Conservation (phyloP, 2,797 vertebrate species). For the Gobio occitaniae region DNA sequence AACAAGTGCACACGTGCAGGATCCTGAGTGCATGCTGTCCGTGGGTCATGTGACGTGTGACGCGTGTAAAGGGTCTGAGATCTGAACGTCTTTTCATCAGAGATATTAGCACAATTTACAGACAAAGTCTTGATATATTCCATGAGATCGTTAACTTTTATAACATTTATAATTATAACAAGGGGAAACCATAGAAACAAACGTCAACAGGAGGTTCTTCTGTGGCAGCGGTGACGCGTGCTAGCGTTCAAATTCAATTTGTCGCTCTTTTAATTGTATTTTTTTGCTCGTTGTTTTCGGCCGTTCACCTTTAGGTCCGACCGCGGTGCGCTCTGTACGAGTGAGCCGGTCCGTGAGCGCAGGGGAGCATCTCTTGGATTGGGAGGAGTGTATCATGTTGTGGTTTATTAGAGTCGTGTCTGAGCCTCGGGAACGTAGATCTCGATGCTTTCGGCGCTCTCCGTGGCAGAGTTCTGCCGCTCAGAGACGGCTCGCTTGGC, state of each 20-base stretch:
- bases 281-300: conserved; percentile 8
- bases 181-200: conserved; percentile 76
- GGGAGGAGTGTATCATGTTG: neutral
- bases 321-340: neutral
- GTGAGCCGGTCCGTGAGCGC: neutral
- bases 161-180: conserved; percentile 73
- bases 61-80: conserved; percentile 37
- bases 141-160: conserved; percentile 74
- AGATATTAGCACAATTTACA: conserved; percentile 80
- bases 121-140: conserved; percentile 76
- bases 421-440: conserved; percentile 99
- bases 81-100: conserved; percentile 65
- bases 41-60: conserved; percentile 15
- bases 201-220: conserved; percentile 72
- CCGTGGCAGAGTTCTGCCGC: conserved; percentile 97
- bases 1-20: conserved; percentile 63
- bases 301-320: neutral
- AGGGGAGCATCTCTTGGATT: conserved; percentile 39
- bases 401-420: conserved; percentile 91
- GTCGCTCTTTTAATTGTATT: conserved; percentile 50
- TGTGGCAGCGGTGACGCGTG: conserved; percentile 66
- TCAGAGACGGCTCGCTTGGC: conserved; percentile 96
- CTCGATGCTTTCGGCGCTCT: conserved; percentile 99
- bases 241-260: conserved; percentile 47
- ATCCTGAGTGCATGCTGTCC: conserved; percentile 62